A percentile compares a stretch with the other conserved stretches of the same genome.
phyloP scores from a whole-genome alignment of 2,113 vertebrate genomes.

The Dicentrarchus labrax region DNA sequence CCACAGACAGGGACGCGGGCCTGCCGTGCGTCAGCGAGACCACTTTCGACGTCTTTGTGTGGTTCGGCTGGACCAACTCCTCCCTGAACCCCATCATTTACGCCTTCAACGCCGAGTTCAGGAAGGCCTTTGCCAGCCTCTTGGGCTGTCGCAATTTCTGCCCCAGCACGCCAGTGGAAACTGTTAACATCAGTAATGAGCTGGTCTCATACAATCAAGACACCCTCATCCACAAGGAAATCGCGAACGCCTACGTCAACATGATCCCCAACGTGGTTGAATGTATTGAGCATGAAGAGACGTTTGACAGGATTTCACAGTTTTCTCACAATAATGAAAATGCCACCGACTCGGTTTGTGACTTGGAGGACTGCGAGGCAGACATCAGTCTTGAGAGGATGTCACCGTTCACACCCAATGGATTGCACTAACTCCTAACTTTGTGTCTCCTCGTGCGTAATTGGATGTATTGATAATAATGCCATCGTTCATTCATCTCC shows the following conservation, averaged over 20 bases:
- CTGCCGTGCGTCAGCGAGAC: constrained; percentile 95
- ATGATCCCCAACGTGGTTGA: constrained; percentile 91
- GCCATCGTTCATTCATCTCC: constrained; percentile 37
- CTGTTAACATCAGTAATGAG: constrained; percentile 93
- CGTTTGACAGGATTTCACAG: constrained; percentile 88
- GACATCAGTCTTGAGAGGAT: constrained; percentile 90
- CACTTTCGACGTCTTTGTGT: constrained; percentile 95
- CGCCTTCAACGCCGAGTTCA: constrained; percentile 96
- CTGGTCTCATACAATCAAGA: constrained; percentile 94
- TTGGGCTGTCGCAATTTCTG: constrained; percentile 90
- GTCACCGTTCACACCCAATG: constrained; percentile 89
- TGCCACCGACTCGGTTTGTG: constrained; percentile 87
- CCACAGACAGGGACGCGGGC: constrained; percentile 78
- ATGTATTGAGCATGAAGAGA: constrained; percentile 83
- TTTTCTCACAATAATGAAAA: constrained; percentile 84
- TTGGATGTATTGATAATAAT: constrained; percentile 67
- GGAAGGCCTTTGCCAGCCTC: constrained; percentile 92
- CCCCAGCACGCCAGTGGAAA: constrained; percentile 88
- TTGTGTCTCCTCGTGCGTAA: constrained; percentile 42
- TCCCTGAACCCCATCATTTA: constrained; percentile 96
- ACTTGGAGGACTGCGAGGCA: constrained; percentile 89
- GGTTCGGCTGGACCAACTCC: constrained; percentile 98
- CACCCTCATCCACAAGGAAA: constrained; percentile 88
- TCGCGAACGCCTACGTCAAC: constrained; percentile 88
- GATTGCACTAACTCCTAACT: constrained; percentile 83